Base-by-base conservation (phyloP, 1,140 invertebrate genomes). In the Drosophila kanapiae region DNA sequence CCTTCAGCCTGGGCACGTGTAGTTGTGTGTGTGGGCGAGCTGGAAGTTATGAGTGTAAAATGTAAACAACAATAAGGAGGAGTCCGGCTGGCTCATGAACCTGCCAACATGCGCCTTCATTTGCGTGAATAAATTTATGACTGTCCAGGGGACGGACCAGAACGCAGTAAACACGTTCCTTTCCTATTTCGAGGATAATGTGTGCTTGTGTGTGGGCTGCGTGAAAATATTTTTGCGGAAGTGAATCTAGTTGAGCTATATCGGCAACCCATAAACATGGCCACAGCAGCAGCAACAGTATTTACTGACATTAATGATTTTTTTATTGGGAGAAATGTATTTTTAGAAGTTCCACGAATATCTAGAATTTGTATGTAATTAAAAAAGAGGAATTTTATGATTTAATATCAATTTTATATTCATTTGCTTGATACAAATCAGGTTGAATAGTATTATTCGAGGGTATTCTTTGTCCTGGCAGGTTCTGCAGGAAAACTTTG, bases 71-170 rank as follows among this genome's bases (percentile, higher is more conserved):
- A 78, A 60, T 68, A 82, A 75, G 51, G 48, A 47, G 59, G 47
- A 60, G 45, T 62, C 60, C 45, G 31, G 60, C 45, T 47, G 45
- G 23, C 60, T 61, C 63, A 53, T 63, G 40, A 78, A 62, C 57
- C 42, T 45, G 16, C 59, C 35, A 63, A 69, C 70, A 84, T 76
- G 74, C 53, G 74, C 69, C 82, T 82, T 78, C 59, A 68, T 86
- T 84, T 86, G 75, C 75, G 57, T 86, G 49, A 60, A 72, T 62
- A 61, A 82, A 78, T 87, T 86, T 86, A 87, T 76, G 79, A 65
- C 79, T 69, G 68, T 53, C 43, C 69, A 42, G 68, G 60, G 68
- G 74, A 43, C 29, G 57, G 45, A 14, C 40, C 58, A 51, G 31
- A 27, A 35, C 18, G 29, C 45, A 16, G 43, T 58, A 65, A 37